Conservation (phyloP, 92 coral and sea anemone genomes). For the Heteractis magnifica region DNA sequence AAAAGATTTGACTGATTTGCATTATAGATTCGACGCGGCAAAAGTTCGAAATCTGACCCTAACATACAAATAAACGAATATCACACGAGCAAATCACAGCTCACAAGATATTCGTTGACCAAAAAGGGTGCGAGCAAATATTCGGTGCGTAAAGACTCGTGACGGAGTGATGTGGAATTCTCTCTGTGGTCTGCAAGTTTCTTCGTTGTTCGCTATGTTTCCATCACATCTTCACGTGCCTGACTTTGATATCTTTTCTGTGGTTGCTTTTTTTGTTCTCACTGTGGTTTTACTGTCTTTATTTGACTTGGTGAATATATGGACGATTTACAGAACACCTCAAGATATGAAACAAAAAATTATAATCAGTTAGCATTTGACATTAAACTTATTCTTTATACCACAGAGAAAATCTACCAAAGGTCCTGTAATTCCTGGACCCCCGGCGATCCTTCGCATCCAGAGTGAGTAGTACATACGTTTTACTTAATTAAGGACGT, state of each 20-base stretch:
- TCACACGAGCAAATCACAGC: too few relatives aligned
- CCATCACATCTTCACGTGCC: constrained; percentile 85
- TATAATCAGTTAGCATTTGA: too few relatives aligned
- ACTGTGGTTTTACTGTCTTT: constrained; percentile 70
- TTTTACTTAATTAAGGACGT: too few relatives aligned
- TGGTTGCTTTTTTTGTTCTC: constrained; percentile 68
- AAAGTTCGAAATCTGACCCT: too few relatives aligned
- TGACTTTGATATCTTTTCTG: constrained; percentile 90
- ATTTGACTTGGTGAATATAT: constrained; percentile 74
- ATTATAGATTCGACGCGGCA: too few relatives aligned
- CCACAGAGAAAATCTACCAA: constrained; percentile 62
- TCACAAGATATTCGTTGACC: too few relatives aligned
- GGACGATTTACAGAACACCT: background rate
- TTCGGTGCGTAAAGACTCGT: too few relatives aligned
- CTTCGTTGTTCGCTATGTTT: constrained; percentile 44
- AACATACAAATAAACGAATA: too few relatives aligned
- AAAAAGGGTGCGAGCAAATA: too few relatives aligned
- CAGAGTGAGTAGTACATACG: constrained; percentile 71
- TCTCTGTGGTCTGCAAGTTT: too few relatives aligned
- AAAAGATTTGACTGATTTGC: too few relatives aligned
- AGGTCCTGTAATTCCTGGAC: constrained; percentile 83
- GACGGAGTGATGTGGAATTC: too few relatives aligned
- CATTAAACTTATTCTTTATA: background rate
- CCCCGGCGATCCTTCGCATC: constrained; percentile 57
- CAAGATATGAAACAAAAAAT: background rate